Percentiles rank a stretch among this genome's conserved stretches.
Conservation (phyloP, 2,888 invertebrate genomes). For the Papilio elwesi region DNA sequence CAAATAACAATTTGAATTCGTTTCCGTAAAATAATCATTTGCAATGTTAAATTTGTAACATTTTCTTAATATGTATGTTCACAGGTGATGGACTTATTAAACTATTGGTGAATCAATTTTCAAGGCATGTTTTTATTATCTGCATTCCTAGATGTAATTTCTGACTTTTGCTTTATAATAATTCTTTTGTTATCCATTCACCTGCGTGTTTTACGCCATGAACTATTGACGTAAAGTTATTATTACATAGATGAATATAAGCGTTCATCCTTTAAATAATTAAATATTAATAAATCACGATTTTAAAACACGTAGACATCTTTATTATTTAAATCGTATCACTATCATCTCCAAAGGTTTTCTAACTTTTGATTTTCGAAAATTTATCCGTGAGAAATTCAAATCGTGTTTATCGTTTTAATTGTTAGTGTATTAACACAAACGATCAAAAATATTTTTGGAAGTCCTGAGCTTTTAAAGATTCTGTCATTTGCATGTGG, state of each 20-base stretch:
- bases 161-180: conserved; percentile 12
- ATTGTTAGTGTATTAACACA: too few species aligned
- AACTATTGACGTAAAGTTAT: conserved; percentile 16
- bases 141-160: conserved; percentile 22
- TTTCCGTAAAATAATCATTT: too few species aligned
- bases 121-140: conserved; percentile 10
- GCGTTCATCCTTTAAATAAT: conserved; percentile 12
- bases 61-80: conserved; percentile 6
- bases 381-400: not conserved
- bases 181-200: conserved; percentile 21
- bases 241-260: conserved; percentile 5
- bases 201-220: conserved; percentile 7
- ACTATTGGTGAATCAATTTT: conserved; percentile 6
- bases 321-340: not conserved
- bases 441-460: too few species aligned
- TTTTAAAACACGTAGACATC: not conserved
- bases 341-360: not conserved
- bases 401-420: not conserved
- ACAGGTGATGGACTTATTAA: not conserved
- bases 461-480: too few species aligned
- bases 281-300: conserved; percentile 2
- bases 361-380: not conserved
- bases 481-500: not conserved
- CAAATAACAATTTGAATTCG: not conserved
- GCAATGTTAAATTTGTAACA: too few species aligned